Conservation (phyloP, 2,797 vertebrate species). For the Poeciliopsis presidionis region DNA sequence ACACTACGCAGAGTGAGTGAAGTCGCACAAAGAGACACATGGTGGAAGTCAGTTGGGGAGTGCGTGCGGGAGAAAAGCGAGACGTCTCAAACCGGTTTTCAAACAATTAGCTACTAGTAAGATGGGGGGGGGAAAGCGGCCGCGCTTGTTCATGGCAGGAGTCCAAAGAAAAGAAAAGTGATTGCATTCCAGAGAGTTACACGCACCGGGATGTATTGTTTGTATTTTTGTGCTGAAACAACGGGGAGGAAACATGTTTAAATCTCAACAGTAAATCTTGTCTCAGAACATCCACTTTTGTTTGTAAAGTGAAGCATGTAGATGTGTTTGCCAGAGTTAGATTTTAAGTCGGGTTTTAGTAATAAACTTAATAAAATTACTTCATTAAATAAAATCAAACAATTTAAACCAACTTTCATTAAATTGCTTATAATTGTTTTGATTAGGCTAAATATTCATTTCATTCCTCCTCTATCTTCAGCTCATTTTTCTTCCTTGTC, state of each 20-base stretch:
- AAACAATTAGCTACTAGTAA: constrained; percentile 22
- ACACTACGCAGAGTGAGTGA: constrained; percentile 65
- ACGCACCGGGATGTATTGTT: not conserved
- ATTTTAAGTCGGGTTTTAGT: not conserved
- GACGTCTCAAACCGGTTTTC: constrained; percentile 43
- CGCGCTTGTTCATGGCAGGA: constrained; percentile 34
- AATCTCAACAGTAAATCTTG: not conserved
- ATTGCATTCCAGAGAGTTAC: constrained; percentile 31
- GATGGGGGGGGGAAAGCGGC: not conserved
- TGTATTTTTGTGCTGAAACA: not conserved
- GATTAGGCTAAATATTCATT: not conserved
- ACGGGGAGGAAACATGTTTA: not conserved
- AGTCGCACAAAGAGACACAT: constrained; percentile 1
- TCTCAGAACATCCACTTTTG: not conserved
- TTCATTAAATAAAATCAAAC: not conserved
- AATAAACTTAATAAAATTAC: not conserved
- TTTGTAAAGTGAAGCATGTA: not conserved
- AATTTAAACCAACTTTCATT: not conserved
- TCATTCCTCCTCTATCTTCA: not conserved
- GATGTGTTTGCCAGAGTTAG: not conserved
- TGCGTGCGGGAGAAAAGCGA: not conserved
- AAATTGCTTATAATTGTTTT: not conserved
- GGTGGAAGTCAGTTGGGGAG: not conserved
- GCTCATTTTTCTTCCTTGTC: constrained; percentile 16
- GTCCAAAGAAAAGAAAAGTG: constrained; percentile 11